Percentiles rank a stretch among this genome's conserved stretches.
Conservation (phyloP, 2,888 invertebrate genomes). For the Busseola fusca region DNA sequence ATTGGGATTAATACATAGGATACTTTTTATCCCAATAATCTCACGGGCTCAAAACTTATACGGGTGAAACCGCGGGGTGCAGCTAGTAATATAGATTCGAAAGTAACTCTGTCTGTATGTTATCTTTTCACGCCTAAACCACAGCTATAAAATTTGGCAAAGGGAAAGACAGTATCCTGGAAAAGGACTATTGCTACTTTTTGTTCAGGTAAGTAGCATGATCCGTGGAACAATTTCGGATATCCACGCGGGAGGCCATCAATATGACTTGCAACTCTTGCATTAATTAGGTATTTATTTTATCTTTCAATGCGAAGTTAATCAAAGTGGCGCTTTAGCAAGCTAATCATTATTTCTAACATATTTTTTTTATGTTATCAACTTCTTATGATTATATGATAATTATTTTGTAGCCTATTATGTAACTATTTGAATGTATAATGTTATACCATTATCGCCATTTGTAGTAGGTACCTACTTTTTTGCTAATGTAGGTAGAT, state of each 20-base stretch:
- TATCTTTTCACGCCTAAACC: not conserved
- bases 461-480: not conserved
- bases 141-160: not conserved
- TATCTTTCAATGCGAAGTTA: conserved; percentile 14
- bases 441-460: conserved; percentile 2
- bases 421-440: not conserved
- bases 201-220: not conserved
- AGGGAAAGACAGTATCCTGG: not conserved
- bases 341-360: not conserved
- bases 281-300: conserved; percentile 1
- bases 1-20: too few relatives aligned
- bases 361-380: conserved; percentile 5
- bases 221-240: not conserved
- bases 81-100: not conserved
- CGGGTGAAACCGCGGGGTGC: too few relatives aligned
- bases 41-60: too few relatives aligned
- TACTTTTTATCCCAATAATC: too few relatives aligned
- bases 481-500: not conserved
- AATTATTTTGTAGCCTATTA: not conserved
- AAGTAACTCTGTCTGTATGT: not conserved
- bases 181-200: not conserved
- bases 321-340: not conserved
- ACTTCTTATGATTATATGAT: not conserved
- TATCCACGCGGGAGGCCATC: not conserved
- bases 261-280: conserved; percentile 8